Evolutionary conservation across 2,888 invertebrate genomes (phyloP), one percentile per base, ranked within the genome.

Genomic region (Gymnoscelis rufifasciata): DNA sequence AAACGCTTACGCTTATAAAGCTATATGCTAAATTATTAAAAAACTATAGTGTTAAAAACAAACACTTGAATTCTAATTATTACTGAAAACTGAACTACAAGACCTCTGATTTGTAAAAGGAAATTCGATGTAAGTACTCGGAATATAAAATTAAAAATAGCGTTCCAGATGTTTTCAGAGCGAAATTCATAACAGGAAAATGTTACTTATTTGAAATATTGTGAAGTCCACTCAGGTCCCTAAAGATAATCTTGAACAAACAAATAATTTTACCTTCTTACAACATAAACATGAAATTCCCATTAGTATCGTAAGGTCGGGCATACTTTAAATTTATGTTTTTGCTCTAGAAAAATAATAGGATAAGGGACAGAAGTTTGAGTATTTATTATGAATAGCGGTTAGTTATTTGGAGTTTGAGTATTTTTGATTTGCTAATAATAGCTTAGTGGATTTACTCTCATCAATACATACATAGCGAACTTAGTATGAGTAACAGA

Each of bases 281-380:
- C 45, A 42, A 42, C 33, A 49, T 41, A 29, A 44, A 44, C 49
- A 49, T 19, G 30, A 29, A 39, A 19, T 42, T 42, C 38, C 42
- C 42, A 49, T 49, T 49, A 49, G 49, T 38, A 29, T 38, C 10
- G 33, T 30, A 31, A 39, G 30, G 43, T 43, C 28, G 15, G 44
- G 38, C 33, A 42, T 49, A 41, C 41, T 49, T 45, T 4, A 49
- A 45, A 41, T 49, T 49, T 49, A 49, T 31, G 41, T 40, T 33
- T 40, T 29, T 29, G 41, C 44, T 33, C 44, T 41, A 33, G 49
- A 49, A 38, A 48, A 45, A 49, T 37, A 49, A 29, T 10, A 11
- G 12, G 7, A 47, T 47, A 33, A 47, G 31, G 43, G 26, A 38
- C 15, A 12, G 14, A 14, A n/a, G 15, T n/a, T 14, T 33, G n/a